Base-by-base conservation (phyloP, 1,140 invertebrate genomes). In the Zaprionus kolodkinae region DNA sequence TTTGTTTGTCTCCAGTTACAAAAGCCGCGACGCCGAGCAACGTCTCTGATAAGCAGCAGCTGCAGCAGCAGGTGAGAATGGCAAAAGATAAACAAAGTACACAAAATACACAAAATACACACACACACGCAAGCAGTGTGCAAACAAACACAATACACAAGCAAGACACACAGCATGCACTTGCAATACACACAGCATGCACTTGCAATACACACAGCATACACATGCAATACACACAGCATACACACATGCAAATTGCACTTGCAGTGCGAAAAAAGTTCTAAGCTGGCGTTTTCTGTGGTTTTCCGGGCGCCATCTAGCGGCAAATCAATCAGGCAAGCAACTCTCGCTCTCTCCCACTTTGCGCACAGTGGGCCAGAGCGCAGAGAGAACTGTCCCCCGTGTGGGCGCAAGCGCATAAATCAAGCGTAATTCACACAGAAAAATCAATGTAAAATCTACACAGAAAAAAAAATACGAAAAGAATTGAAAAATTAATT, bases 301-400 rank as follows among this genome's bases (percentile, higher is more conserved):
- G 82, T 87, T 79, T 86, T 72, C 68, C 79, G 69, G 83, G 79
- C 83, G 83, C 83, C 83, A 86, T 73, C 81, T 76, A 73, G 17
- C 62, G 71, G n/a, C 33, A 60, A 64, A 71, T 38, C 43, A 59
- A 52, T 63, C 72, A 70, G 36, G 9, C 62, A 36, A 40, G 12
- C 17, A 52, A 7, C 27, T 15, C 12, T 52, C 12, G 40, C 56
- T 36, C 27, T 54, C n/a, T 64, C 13, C 2, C 45, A 15, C 5
- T 63, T 36, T 9, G 6, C 35, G n/a, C 27, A 30, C 27, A 30
- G 27, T 30, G 27, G 27, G 27, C 27, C 27, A 30, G 27, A 30
- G 27, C 3, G 27, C 27, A 30, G 27, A 30, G 27, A 30, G 21
- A 21, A 30, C 27, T 30, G 6, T 5, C 0, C 3, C 27, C 1